A percentile compares a stretch with the other conserved stretches of the same genome.
Evolutionary conservation across 1,140 invertebrate genomes (phyloP).

Genomic region (Drosophila ironensis): DNA sequence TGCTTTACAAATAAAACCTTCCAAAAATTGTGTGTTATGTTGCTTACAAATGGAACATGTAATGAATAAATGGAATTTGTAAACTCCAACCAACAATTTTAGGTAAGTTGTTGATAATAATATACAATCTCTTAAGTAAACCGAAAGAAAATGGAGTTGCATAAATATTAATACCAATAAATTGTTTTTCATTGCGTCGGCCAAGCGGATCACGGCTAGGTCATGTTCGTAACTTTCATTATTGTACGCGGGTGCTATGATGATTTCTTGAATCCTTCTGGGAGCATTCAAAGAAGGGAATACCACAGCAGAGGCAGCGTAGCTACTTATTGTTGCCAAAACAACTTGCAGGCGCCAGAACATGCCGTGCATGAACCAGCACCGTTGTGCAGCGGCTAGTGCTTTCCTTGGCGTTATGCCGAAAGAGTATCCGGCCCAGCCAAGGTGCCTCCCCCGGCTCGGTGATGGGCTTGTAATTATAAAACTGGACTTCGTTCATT

Average conservation of each 20-base stretch:
- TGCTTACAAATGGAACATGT: too few relatives aligned
- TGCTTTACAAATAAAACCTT: too few relatives aligned
- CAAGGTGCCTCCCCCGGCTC: background rate
- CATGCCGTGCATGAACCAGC: background rate
- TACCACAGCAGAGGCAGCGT: background rate
- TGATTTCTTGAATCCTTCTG: background rate
- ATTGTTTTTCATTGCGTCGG: too few relatives aligned
- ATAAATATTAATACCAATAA: too few relatives aligned
- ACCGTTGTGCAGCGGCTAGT: background rate
- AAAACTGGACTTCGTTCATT: background rate
- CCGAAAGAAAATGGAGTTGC: too few relatives aligned
- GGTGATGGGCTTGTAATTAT: background rate
- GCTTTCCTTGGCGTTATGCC: background rate
- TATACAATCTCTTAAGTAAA: too few relatives aligned
- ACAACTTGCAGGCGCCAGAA: background rate
- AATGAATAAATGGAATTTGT: too few relatives aligned
- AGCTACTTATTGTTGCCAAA: background rate
- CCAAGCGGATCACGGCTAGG: background rate
- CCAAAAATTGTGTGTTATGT: too few relatives aligned
- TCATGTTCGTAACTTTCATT: background rate
- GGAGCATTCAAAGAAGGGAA: background rate
- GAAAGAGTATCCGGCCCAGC: background rate
- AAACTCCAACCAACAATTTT: too few relatives aligned
- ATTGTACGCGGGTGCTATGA: background rate
- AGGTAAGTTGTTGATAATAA: too few relatives aligned